Evolutionary conservation across 2,888 invertebrate genomes (phyloP), one percentile per base, ranked within the genome.

Genomic region (Caenorhabditis sp.): DNA sequence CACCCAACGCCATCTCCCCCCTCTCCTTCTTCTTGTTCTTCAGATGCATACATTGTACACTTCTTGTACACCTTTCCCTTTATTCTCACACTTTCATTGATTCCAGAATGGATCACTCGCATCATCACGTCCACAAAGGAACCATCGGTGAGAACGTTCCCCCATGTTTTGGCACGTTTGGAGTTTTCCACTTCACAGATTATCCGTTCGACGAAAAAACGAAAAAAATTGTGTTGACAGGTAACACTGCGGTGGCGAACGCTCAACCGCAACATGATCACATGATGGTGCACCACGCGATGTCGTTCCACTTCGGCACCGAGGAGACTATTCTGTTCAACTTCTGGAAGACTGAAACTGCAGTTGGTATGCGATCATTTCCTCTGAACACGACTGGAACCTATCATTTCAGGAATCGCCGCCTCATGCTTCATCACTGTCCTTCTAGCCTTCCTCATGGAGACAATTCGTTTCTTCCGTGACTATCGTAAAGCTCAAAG

Each of bases 241-340:
- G 68, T 50, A 68, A 68, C 52, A 68, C 68, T 22, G 68, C 68
- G 9, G 68, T 68, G 17, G 68, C 68, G 43, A 58, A 68, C n/a
- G n/a, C 37, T 35, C 55, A 26, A 37, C 45, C 30, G 13, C 45
- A n/a, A 6, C 43, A 37, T 0, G 50, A 70, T 9, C 62, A 65
- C 22, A 63, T 58, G 68, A 73, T 68, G 62, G 80, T 82, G 82
- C 71, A 73, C 35, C 83, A 83, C 68, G 81, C 86, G 8, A 80
- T 82, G 80, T 63, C 81, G 11, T 83, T 83, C 52, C 83, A 83
- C 65, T 80, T 80, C 37, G 82, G 82, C 13, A 66, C 65, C 8
- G 65, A 63, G 26, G 87, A 87, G 56, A 84, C 84, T 1, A 83
- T 88, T 37, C 79, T 88, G 6, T 88, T 88, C 76, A 68, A 70